phyloP scores from a whole-genome alignment of 1,140 invertebrate genomes.

The Drosophila bocki region DNA sequence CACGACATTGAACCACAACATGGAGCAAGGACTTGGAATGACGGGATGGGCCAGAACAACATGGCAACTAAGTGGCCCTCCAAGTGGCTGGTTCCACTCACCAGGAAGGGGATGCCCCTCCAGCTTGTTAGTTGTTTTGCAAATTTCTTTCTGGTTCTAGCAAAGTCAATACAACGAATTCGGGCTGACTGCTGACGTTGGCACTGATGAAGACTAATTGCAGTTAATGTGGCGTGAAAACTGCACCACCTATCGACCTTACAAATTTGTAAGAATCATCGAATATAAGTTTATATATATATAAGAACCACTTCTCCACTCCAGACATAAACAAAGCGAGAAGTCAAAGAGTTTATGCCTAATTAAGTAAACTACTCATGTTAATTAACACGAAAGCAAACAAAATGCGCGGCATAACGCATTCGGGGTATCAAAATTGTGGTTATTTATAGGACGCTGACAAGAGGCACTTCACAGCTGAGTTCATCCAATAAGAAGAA shows the following conservation, averaged over 20 bases:
- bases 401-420: slow-evolving; percentile 46
- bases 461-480: slow-evolving; percentile 58
- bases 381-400: slow-evolving; percentile 81
- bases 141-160: slow-evolving; percentile 30
- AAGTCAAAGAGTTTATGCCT: slow-evolving; percentile 59
- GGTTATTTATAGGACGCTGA: slow-evolving; percentile 65
- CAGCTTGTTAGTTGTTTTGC: slow-evolving; percentile 64
- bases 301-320: slow-evolving; percentile 14
- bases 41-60: slow-evolving; percentile 38
- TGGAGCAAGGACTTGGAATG: slow-evolving; percentile 25
- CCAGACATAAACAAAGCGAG: slow-evolving; percentile 67
- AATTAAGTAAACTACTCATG: slow-evolving; percentile 80
- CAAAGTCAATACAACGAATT: slow-evolving; percentile 56
- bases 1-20: slow-evolving; percentile 72
- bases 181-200: slow-evolving; percentile 56
- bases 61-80: slow-evolving; percentile 77
- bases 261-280: slow-evolving; percentile 8
- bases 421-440: slow-evolving; percentile 36
- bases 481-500: slow-evolving; percentile 65
- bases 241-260: slow-evolving; percentile 58
- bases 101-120: slow-evolving; percentile 16
- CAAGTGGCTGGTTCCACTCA: slow-evolving; percentile 49
- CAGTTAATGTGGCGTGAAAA: slow-evolving; percentile 72
- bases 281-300: not conserved
- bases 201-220: slow-evolving; percentile 81